Evolutionary conservation across 2,113 vertebrate genomes (phyloP).

Genomic region (Aspiorhynchus laticeps): DNA sequence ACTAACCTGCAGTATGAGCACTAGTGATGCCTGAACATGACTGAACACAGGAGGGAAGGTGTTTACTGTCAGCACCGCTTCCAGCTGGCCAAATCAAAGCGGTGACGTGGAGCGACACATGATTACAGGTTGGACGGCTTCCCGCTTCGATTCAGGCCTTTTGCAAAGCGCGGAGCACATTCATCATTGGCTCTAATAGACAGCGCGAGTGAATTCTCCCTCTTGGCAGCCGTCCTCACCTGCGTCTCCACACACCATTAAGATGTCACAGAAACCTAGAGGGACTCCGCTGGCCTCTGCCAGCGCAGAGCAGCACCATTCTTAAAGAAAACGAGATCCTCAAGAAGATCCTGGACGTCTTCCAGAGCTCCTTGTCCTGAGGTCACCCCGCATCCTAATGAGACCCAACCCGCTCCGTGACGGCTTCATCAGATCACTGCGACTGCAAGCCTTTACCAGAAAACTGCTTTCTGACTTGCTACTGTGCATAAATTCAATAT

Average conservation of each 20-base stretch:
- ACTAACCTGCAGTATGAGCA: neutral
- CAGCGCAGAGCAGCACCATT: neutral
- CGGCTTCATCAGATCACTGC: neutral
- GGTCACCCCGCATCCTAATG: slow-evolving; percentile 53
- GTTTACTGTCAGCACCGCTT: slow-evolving; percentile 20
- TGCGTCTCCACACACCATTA: slow-evolving; percentile 41
- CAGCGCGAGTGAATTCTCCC: neutral
- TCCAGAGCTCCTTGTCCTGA: slow-evolving; percentile 47
- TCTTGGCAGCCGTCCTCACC: slow-evolving; percentile 30
- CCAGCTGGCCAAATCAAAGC: neutral
- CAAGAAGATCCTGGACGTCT: slow-evolving; percentile 19
- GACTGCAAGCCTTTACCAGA: neutral
- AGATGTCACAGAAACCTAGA: slow-evolving; percentile 26
- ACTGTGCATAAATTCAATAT: neutral
- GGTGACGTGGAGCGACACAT: neutral
- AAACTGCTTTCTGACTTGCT: neutral
- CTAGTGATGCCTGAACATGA: neutral
- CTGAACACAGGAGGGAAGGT: slow-evolving; percentile 46
- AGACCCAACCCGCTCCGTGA: neutral
- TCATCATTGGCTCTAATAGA: slow-evolving; percentile 12
- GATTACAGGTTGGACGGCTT: slow-evolving; percentile 15
- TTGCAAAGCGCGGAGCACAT: neutral
- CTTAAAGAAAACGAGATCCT: slow-evolving; percentile 21
- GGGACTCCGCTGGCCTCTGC: slow-evolving; percentile 17
- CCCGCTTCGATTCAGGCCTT: slow-evolving; percentile 8